A percentile compares a stretch with the other conserved stretches of the same genome.
Evolutionary conservation across 2,797 vertebrate species (phyloP).

Genomic region (Phrynocephalus forsythii): DNA sequence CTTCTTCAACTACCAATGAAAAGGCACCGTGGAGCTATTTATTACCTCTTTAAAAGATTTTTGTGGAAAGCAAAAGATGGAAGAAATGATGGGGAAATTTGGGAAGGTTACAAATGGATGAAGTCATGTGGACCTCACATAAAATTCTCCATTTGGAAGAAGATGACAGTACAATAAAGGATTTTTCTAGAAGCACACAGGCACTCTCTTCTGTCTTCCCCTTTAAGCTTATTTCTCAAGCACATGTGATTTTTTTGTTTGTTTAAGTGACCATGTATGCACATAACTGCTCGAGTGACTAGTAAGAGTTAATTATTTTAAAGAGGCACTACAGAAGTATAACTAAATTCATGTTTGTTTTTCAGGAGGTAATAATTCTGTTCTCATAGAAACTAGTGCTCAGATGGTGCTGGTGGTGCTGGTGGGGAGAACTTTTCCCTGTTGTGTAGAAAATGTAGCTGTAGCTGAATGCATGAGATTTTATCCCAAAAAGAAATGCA

Average conservation of each 20-base stretch:
- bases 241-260: neutral
- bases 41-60: neutral
- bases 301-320: too few relatives aligned
- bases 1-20: neutral
- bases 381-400: neutral
- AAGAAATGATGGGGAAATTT: neutral
- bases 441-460: neutral
- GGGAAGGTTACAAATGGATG: neutral
- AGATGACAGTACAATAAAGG: neutral
- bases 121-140: neutral
- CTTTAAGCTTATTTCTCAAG: neutral
- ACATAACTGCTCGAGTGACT: neutral
- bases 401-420: too few relatives aligned
- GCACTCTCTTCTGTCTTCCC: neutral
- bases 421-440: too few relatives aligned
- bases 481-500: neutral
- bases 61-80: neutral
- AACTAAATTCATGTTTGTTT: neutral
- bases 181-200: neutral
- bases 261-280: neutral
- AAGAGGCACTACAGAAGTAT: neutral
- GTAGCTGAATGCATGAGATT: neutral
- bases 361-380: neutral
- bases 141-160: neutral
- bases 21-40: neutral